These are phyloP conservation scores for Zosterops lateralis DNA, from an alignment of 2,113 vertebrate genomes.

Conservation along the genomic window DNA sequence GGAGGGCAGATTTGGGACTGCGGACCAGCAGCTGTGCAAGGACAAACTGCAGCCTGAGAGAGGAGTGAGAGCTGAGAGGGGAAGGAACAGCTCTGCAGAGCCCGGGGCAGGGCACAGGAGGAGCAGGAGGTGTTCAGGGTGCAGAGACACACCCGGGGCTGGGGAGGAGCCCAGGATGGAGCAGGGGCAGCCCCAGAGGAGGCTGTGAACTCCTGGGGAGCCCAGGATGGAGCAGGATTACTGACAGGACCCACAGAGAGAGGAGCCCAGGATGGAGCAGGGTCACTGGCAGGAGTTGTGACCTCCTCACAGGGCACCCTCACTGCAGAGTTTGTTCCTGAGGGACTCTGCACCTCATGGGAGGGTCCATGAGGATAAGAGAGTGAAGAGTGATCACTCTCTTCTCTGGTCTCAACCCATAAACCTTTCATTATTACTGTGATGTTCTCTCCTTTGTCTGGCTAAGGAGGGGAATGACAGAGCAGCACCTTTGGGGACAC, in stretches of 20 bases:
- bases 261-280: background rate
- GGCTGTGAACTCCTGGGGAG: background rate
- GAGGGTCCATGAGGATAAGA: too few relatives aligned
- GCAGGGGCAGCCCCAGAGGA: background rate
- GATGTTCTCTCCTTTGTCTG: background rate
- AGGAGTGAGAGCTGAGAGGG: background rate
- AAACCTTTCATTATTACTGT: accelerated
- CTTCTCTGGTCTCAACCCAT: accelerated
- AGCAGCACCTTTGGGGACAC: background rate
- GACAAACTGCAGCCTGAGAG: background rate
- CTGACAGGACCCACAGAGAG: background rate
- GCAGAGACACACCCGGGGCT: background rate
- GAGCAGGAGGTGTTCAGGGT: background rate
- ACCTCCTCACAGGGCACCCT: background rate
- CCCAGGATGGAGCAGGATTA: background rate
- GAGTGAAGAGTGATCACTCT: background rate
- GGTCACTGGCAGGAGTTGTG: background rate
- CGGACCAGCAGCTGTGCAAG: background rate
- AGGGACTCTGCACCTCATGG: background rate
- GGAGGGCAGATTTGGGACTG: accelerated
- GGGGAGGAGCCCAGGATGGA: background rate
- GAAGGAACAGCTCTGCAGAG: background rate
- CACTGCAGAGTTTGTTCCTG: background rate
- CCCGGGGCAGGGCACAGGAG: background rate
- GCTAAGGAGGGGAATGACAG: background rate